Evolutionary conservation across 1,140 invertebrate species (phyloP).

Genomic region (Matsumurasca onukii): DNA sequence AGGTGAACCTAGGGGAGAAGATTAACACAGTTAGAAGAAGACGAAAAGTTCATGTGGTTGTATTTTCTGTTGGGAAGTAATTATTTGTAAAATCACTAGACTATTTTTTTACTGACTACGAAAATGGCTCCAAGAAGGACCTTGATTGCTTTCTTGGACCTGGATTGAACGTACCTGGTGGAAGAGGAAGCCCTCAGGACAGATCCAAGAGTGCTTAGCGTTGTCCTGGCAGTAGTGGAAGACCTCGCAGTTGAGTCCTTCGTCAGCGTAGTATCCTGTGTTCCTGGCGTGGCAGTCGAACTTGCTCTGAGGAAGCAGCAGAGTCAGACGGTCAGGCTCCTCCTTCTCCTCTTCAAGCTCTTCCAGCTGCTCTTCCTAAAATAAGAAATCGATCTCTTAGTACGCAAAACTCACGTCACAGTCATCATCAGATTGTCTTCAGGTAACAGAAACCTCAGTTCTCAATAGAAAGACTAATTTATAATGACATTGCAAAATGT

Average conservation of each 20-base stretch:
- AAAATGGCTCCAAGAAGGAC: too few relatives aligned
- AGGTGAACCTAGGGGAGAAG: constrained; percentile 81
- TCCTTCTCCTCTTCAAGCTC: constrained; percentile 76
- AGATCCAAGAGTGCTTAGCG: constrained; percentile 90
- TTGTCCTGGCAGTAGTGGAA: constrained; percentile 94
- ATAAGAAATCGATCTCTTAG: neutral
- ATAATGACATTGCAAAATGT: too few relatives aligned
- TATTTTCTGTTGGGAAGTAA: too few relatives aligned
- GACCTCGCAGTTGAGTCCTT: constrained; percentile 84
- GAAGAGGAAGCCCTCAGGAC: constrained; percentile 89
- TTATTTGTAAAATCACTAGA: too few relatives aligned
- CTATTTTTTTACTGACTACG: too few relatives aligned
- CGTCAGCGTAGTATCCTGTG: constrained; percentile 90
- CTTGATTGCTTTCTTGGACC: too few relatives aligned
- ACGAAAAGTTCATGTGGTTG: too few relatives aligned
- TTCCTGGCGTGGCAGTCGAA: constrained; percentile 78
- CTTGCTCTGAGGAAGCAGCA: constrained; percentile 78
- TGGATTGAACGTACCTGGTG: constrained; percentile 84
- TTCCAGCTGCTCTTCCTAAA: constrained; percentile 51
- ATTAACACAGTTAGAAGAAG: constrained; percentile 33
- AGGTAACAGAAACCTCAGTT: too few relatives aligned
- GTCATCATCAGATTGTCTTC: too few relatives aligned
- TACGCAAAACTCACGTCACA: too few relatives aligned
- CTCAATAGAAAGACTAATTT: too few relatives aligned
- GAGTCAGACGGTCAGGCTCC: constrained; percentile 78